Percentiles rank a stretch among this genome's conserved stretches.
Conservation (phyloP, 2,797 vertebrate species). For the Phrynocephalus vlangalii region DNA sequence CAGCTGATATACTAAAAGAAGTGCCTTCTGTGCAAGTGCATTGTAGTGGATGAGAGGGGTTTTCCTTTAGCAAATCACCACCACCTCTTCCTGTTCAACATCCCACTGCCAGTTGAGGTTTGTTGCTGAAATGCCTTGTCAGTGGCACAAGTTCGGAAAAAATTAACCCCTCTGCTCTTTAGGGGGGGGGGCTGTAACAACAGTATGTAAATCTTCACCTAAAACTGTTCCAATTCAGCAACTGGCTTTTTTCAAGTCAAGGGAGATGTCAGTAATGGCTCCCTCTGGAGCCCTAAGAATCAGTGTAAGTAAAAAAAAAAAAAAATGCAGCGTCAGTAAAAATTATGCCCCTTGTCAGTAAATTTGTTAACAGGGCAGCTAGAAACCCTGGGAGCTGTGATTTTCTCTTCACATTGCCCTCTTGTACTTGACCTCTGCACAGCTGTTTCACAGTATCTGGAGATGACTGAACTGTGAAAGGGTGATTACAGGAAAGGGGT, state of each 20-base stretch:
- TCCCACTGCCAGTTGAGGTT: background rate
- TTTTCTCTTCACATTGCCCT: slow-evolving; percentile 64
- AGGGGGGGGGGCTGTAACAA: slow-evolving; percentile 66
- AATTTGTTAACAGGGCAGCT: slow-evolving; percentile 67
- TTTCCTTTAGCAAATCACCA: background rate
- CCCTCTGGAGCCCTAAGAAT: slow-evolving; percentile 68
- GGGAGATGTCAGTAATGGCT: slow-evolving; percentile 59
- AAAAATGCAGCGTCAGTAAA: slow-evolving; percentile 62
- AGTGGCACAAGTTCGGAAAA: slow-evolving; percentile 11
- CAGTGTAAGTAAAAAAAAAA: slow-evolving; percentile 60
- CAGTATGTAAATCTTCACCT: slow-evolving; percentile 74
- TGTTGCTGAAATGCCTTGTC: background rate
- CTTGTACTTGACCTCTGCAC: slow-evolving; percentile 68
- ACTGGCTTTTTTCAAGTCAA: slow-evolving; percentile 67
- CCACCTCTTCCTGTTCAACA: background rate
- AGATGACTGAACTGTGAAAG: slow-evolving; percentile 69
- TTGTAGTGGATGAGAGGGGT: background rate
- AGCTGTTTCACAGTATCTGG: slow-evolving; percentile 64
- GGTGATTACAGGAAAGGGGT: slow-evolving; percentile 55
- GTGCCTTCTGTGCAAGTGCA: background rate
- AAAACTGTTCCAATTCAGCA: slow-evolving; percentile 66
- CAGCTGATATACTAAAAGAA: background rate
- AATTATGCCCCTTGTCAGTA: slow-evolving; percentile 69
- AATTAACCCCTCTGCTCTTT: slow-evolving; percentile 52
- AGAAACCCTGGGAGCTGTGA: slow-evolving; percentile 58